Percentiles rank a stretch among this genome's conserved stretches.
Conservation (phyloP, 2,888 invertebrate species). For the Drosophila acutilabella region DNA sequence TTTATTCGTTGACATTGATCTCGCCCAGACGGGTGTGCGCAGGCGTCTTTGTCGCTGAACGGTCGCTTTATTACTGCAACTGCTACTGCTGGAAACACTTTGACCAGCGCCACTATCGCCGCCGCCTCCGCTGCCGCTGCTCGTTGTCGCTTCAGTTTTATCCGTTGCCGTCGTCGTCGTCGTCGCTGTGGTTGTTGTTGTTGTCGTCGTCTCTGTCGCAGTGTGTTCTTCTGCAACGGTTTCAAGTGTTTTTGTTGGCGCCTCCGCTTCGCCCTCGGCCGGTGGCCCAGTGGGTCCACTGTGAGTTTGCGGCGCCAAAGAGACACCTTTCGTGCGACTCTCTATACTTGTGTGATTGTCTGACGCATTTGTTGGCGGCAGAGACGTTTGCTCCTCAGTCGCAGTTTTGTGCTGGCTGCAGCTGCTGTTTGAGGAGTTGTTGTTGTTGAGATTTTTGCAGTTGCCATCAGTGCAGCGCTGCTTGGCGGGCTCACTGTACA, state of each 20-base stretch:
- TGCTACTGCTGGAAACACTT: slow-evolving; percentile 82
- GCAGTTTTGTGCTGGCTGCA: slow-evolving; percentile 46
- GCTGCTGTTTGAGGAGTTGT: slow-evolving; percentile 66
- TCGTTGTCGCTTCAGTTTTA: slow-evolving; percentile 21
- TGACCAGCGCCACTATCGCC: slow-evolving; percentile 39
- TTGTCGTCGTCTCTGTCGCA: slow-evolving; percentile 13
- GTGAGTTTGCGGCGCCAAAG: slow-evolving; percentile 85
- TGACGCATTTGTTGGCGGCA: slow-evolving; percentile 33
- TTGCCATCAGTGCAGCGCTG: slow-evolving; percentile 68
- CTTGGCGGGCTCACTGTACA: slow-evolving; percentile 39
- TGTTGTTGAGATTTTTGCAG: slow-evolving; percentile 78
- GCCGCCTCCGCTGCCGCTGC: neutral
- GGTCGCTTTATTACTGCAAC: slow-evolving; percentile 86
- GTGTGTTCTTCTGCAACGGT: slow-evolving; percentile 49
- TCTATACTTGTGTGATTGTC: slow-evolving; percentile 82
- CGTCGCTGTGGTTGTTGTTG: slow-evolving; percentile 34
- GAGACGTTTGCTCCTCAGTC: slow-evolving; percentile 22
- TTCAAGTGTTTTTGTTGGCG: slow-evolving; percentile 52
- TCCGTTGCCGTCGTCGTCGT: slow-evolving; percentile 18
- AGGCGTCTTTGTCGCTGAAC: slow-evolving; percentile 90
- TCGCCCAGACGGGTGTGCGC: slow-evolving; percentile 93
- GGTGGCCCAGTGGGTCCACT: slow-evolving; percentile 85
- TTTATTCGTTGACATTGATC: slow-evolving; percentile 88
- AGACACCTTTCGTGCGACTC: slow-evolving; percentile 85
- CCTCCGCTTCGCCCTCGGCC: slow-evolving; percentile 14